A percentile compares a stretch with the other conserved stretches of the same genome.
These are phyloP conservation scores for Bambusicola thoracicus DNA, from an alignment of 2,113 vertebrate species.

Conservation along the genomic window DNA sequence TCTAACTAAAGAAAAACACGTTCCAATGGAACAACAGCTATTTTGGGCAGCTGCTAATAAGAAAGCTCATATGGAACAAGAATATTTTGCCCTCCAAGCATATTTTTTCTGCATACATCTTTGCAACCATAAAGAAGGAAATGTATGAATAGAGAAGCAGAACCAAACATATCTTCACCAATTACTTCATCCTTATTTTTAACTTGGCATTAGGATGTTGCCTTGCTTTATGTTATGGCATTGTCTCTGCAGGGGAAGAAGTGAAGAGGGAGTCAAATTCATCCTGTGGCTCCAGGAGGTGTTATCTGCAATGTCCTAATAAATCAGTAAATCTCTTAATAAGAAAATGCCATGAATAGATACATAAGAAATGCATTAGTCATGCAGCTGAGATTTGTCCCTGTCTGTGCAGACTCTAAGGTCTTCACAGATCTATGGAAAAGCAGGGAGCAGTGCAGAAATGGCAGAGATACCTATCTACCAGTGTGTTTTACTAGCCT, in stretches of 20 bases:
- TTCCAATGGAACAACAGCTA: neutral
- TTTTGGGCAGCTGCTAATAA: neutral
- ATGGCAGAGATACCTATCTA: neutral
- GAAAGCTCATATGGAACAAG: neutral
- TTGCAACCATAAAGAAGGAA: neutral
- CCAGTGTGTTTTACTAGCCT: neutral
- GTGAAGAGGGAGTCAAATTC: neutral
- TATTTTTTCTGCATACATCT: neutral
- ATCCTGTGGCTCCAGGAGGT: neutral
- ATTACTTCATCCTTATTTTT: neutral
- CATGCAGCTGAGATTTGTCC: neutral
- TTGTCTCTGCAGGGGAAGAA: neutral
- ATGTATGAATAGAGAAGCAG: neutral
- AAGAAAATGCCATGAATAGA: neutral
- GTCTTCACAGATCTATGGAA: neutral
- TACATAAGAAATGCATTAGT: neutral
- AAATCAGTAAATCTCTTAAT: neutral
- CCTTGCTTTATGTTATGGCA: neutral
- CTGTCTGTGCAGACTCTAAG: neutral
- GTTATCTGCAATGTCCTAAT: neutral
- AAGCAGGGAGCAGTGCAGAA: neutral
- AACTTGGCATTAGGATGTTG: neutral
- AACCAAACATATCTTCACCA: neutral
- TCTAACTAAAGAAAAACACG: neutral
- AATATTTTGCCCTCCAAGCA: neutral